A percentile compares a stretch with the other conserved stretches of the same genome.
Evolutionary conservation across 2,888 invertebrate species (phyloP).

Genomic region (Bellardia pandia): DNA sequence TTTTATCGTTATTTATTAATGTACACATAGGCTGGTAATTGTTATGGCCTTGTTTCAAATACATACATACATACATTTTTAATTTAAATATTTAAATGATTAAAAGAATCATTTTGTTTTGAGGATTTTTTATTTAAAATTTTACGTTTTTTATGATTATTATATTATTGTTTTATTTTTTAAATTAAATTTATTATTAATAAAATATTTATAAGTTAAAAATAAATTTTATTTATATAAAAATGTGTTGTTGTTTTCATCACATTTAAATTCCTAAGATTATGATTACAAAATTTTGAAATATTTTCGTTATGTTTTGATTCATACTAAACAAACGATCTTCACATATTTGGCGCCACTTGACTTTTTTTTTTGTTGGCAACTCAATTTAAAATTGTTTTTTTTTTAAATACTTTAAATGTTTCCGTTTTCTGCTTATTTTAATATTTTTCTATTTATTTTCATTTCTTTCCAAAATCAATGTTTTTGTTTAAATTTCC

Average conservation of each 20-base stretch:
- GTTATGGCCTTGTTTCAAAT: constrained; percentile 49
- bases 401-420: background rate
- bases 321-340: no score
- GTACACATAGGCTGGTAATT: background rate
- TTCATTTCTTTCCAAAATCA: constrained; percentile 9
- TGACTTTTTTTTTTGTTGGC: background rate
- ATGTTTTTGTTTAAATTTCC: constrained; percentile 7
- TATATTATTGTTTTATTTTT: background rate
- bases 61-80: background rate
- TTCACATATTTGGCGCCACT: constrained; percentile 25
- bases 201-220: background rate
- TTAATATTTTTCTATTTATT: constrained; percentile 21
- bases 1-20: background rate
- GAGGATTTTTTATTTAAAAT: background rate
- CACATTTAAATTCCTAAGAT: background rate
- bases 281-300: background rate
- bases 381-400: background rate
- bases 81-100: constrained; percentile 19
- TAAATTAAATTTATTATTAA: background rate
- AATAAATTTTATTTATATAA: background rate
- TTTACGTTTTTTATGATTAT: constrained; percentile 8
- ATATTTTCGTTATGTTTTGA: background rate
- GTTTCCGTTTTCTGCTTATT: background rate
- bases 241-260: background rate
- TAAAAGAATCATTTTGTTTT: background rate